These are phyloP conservation scores for Lagocephalus sceleratus DNA, from an alignment of 2,797 vertebrate genomes.

Conservation along the genomic window DNA sequence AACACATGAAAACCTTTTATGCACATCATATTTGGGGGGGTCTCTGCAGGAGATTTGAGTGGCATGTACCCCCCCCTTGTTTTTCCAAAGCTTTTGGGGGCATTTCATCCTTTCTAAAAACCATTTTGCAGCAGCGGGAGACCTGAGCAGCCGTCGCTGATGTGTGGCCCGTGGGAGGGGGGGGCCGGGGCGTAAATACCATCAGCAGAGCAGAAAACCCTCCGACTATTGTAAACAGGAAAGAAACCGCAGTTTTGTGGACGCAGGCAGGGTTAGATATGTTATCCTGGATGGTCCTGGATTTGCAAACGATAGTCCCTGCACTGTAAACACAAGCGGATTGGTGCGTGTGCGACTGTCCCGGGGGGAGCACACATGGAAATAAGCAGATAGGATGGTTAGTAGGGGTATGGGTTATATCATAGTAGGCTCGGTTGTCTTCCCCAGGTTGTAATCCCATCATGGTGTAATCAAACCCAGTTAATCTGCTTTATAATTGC, in stretches of 20 bases:
- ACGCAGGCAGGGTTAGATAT: conserved; percentile 12
- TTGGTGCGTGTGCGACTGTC: conserved; percentile 9
- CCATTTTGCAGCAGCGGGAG: neutral
- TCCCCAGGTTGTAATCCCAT: too few relatives aligned
- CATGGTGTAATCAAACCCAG: neutral
- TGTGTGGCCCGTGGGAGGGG: conserved; percentile 12
- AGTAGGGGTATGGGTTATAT: too few relatives aligned
- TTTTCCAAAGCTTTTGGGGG: too few relatives aligned
- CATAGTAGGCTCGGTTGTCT: too few relatives aligned
- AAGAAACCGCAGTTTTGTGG: conserved; percentile 30
- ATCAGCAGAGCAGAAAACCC: conserved; percentile 30
- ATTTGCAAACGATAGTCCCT: conserved; percentile 22
- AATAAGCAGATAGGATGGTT: neutral
- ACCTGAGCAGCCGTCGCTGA: neutral
- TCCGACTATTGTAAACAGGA: conserved; percentile 48
- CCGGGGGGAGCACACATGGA: neutral
- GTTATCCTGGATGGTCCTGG: conserved; percentile 3
- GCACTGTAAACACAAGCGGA: conserved; percentile 11
- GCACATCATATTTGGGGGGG: too few relatives aligned
- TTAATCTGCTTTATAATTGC: neutral
- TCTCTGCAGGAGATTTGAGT: too few relatives aligned
- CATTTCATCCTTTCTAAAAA: neutral
- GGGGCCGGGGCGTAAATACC: conserved; percentile 9
- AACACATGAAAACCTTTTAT: too few relatives aligned
- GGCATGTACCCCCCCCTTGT: too few relatives aligned